Evolutionary conservation across 2,113 vertebrate genomes (phyloP).

Genomic region (Sander vitreus): DNA sequence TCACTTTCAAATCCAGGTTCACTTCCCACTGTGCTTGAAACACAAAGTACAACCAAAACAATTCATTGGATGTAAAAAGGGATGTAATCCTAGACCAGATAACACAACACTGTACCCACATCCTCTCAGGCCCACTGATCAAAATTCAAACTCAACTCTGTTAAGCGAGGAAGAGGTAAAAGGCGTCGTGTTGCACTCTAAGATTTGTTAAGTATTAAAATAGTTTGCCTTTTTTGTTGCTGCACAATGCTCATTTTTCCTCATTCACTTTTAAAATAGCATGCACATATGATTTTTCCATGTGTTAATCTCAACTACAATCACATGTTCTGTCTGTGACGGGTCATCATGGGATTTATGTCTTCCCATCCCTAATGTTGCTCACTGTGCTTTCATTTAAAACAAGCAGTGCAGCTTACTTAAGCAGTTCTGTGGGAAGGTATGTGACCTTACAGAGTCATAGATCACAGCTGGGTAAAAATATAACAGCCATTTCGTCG

Average conservation of each 20-base stretch:
- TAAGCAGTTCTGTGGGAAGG: slow-evolving; percentile 26
- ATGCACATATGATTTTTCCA: not conserved
- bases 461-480: slow-evolving; percentile 13
- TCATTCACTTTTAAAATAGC: not conserved
- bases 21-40: slow-evolving; percentile 55
- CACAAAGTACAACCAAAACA: slow-evolving; percentile 31
- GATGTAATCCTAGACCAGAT: slow-evolving; percentile 50
- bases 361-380: slow-evolving; percentile 25
- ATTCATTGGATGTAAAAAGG: slow-evolving; percentile 27
- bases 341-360: slow-evolving; percentile 43
- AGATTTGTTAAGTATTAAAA: not conserved
- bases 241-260: not conserved
- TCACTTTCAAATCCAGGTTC: slow-evolving; percentile 69
- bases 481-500: slow-evolving; percentile 3
- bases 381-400: slow-evolving; percentile 23
- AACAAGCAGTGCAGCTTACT: slow-evolving; percentile 43
- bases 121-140: slow-evolving; percentile 27
- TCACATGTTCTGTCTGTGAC: slow-evolving; percentile 67
- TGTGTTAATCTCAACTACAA: not conserved
- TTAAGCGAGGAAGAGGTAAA: not conserved
- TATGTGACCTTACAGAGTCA: slow-evolving; percentile 30
- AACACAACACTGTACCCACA: slow-evolving; percentile 26
- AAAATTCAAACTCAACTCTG: not conserved
- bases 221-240: not conserved
- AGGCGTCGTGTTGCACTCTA: not conserved